Evolutionary conservation across 2,797 vertebrate species (phyloP).

Genomic region (Cephalopachus bancanus): DNA sequence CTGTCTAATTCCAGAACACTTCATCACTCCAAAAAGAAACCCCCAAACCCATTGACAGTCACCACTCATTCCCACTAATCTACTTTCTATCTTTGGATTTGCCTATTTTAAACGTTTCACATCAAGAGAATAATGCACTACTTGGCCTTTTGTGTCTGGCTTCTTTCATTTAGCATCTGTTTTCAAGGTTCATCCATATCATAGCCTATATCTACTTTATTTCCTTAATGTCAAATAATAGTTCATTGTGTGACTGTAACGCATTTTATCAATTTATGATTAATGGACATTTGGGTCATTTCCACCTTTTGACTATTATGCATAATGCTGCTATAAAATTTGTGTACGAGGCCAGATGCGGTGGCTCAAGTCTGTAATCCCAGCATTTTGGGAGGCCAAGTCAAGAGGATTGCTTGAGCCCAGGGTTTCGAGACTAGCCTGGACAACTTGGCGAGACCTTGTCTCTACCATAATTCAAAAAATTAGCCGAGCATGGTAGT

Average conservation of each 20-base stretch:
- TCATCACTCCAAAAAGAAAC: not conserved
- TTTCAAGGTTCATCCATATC: not conserved
- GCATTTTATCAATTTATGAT: not conserved
- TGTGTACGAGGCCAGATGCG: not conserved
- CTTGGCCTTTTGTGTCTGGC: not conserved
- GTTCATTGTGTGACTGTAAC: not conserved
- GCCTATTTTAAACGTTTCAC: not conserved
- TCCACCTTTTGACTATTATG: not conserved
- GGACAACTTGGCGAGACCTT: no score
- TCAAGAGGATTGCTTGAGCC: no score
- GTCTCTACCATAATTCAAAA: no score
- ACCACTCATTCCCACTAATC: no score
- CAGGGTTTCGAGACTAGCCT: no score
- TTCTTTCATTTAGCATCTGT: not conserved
- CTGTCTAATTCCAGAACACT: not conserved
- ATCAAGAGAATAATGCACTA: not conserved
- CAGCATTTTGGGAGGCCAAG: no score
- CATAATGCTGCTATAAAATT: constrained; percentile 37
- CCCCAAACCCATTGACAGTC: not conserved
- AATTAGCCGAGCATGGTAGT: no score
- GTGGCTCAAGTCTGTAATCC: no score
- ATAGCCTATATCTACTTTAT: not conserved
- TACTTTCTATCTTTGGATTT: not conserved
- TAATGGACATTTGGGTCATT: not conserved
- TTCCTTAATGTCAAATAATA: not conserved